Evolutionary conservation across 1,140 invertebrate genomes (phyloP).

Genomic region (Theocolax elegans): DNA sequence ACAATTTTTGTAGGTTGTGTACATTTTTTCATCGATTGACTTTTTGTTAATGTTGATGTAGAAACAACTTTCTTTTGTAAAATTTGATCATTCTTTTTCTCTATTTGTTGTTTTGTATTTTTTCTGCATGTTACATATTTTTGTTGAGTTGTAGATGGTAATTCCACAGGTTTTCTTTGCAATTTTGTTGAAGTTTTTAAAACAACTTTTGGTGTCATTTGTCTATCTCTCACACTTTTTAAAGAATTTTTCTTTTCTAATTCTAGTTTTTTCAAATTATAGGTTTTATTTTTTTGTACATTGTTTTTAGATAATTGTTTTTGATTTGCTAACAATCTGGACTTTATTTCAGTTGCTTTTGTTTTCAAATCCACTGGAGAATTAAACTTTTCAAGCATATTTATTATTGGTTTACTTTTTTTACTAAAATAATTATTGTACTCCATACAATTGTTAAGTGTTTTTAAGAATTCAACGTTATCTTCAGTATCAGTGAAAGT

Average conservation of each 20-base stretch:
- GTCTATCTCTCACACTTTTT: background rate
- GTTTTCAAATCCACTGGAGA: conserved; percentile 5
- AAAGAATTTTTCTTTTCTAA: background rate
- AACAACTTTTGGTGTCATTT: background rate
- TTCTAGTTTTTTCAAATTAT: background rate
- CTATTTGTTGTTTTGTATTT: background rate
- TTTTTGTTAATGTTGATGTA: background rate
- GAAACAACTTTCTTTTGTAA: background rate
- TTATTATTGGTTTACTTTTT: conserved; percentile 44
- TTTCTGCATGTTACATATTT: background rate
- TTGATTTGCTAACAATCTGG: background rate
- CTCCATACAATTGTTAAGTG: conserved; percentile 45
- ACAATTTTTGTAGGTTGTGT: background rate
- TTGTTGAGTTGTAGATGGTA: background rate
- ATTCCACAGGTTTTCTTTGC: background rate
- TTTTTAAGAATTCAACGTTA: conserved; percentile 47
- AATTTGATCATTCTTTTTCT: background rate
- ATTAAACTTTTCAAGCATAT: conserved; percentile 28
- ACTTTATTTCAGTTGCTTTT: background rate
- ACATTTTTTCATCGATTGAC: background rate
- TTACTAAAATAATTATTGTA: conserved; percentile 48
- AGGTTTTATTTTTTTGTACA: background rate
- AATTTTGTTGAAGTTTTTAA: background rate
- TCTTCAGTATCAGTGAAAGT: conserved; percentile 20
- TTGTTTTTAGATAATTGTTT: background rate